Evolutionary conservation across 35 echinoderm and acorn worm genomes (phyloP).

Genomic region (Lytechinus pictus): DNA sequence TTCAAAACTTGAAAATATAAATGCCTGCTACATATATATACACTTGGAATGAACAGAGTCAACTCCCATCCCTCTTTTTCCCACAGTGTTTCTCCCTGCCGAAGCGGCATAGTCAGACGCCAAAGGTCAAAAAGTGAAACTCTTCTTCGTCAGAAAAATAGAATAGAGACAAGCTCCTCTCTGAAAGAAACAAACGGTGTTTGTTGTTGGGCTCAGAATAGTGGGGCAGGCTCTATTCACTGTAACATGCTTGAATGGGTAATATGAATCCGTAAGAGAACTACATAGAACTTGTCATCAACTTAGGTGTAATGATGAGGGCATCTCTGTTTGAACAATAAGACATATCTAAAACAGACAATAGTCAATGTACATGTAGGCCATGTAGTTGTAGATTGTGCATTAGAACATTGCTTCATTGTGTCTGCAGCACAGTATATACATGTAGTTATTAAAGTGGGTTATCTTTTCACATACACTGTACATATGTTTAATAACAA

Average conservation of each 20-base stretch:
- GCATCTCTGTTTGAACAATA: neutral
- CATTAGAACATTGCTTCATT: neutral
- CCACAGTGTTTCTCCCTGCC: neutral
- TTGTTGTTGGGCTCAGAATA: neutral
- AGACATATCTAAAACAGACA: neutral
- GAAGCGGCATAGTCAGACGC: neutral
- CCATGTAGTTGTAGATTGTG: neutral
- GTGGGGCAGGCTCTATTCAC: slow-evolving; percentile 6
- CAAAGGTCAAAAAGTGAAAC: slow-evolving; percentile 18
- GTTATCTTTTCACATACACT: neutral
- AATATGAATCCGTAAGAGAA: neutral
- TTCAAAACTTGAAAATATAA: neutral
- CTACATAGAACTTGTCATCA: neutral
- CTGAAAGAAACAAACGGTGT: neutral
- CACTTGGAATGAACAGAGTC: neutral
- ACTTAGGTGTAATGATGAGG: slow-evolving; percentile 2
- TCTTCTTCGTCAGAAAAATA: neutral
- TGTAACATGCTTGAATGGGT: slow-evolving; percentile 3
- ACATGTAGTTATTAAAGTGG: neutral
- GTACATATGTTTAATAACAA: neutral
- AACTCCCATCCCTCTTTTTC: slow-evolving; percentile 8
- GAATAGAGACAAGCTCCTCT: neutral
- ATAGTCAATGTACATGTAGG: neutral
- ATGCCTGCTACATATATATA: neutral
- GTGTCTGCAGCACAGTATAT: neutral